Percentiles rank a stretch among this genome's conserved stretches.
phyloP scores from a whole-genome alignment of 2,888 invertebrate genomes.

The Pantelozetes paolii region DNA sequence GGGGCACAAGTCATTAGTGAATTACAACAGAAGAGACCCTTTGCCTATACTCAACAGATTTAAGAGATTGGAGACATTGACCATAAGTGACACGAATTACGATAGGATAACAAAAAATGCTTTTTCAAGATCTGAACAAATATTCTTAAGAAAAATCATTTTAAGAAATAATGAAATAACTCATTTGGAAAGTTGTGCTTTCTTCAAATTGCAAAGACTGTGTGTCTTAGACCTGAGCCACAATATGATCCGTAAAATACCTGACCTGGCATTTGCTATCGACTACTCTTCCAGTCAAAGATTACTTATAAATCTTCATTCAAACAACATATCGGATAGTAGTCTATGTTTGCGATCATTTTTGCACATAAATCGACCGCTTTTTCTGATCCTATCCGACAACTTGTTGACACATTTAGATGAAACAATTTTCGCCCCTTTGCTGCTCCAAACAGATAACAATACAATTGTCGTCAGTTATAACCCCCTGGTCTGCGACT shows the following conservation, averaged over 20 bases:
- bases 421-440: slow-evolving; percentile 7
- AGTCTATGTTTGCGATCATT: neutral
- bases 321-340: neutral
- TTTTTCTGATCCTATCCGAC: slow-evolving; percentile 22
- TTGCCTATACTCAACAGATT: slow-evolving; percentile 7
- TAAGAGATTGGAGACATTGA: neutral
- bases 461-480: slow-evolving; percentile 27
- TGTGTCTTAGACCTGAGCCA: slow-evolving; percentile 9
- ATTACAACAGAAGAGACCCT: slow-evolving; percentile 20
- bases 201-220: neutral
- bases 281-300: neutral
- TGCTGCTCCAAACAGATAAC: neutral
- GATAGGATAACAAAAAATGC: slow-evolving; percentile 2
- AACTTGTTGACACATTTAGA: slow-evolving; percentile 29
- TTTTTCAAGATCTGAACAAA: slow-evolving; percentile 7
- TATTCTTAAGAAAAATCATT: neutral
- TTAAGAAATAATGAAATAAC: slow-evolving; percentile 7
- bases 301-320: slow-evolving; percentile 17
- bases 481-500: slow-evolving; percentile 11
- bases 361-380: neutral
- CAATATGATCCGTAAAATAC: neutral
- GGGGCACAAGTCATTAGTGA: slow-evolving; percentile 16
- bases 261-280: neutral
- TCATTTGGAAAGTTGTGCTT: slow-evolving; percentile 20
- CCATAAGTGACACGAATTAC: slow-evolving; percentile 30